Conservation (phyloP, 1,140 invertebrate genomes). For the Probaryconus sp. region DNA sequence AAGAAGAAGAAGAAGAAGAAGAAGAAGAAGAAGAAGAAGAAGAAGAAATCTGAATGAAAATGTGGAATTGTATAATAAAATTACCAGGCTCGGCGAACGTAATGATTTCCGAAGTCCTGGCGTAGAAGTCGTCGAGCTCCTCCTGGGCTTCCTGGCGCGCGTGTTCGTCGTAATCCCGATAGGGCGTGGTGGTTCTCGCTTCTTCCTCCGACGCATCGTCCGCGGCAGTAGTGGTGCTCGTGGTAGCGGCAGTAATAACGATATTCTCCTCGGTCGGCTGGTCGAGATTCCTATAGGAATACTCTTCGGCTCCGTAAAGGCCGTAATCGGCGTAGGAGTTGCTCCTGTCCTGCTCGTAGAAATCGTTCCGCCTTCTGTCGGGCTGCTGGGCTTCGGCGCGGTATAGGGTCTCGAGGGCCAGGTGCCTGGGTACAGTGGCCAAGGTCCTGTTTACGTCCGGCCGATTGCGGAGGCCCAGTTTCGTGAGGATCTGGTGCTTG, state of each 20-base stretch:
- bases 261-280: constrained; percentile 51
- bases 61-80: too few relatives aligned
- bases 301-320: constrained; percentile 69
- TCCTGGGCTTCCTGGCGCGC: constrained; percentile 68
- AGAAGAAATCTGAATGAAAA: background rate
- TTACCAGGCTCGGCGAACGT: constrained; percentile 89
- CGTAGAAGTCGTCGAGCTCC: constrained; percentile 85
- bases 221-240: constrained; percentile 45
- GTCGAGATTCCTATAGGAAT: constrained; percentile 71
- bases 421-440: constrained; percentile 80
- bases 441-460: constrained; percentile 85
- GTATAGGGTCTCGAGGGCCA: constrained; percentile 84
- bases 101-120: constrained; percentile 88
- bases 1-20: background rate
- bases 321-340: constrained; percentile 57
- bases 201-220: constrained; percentile 56
- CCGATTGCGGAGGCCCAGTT: constrained; percentile 83
- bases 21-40: background rate
- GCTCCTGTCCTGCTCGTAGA: constrained; percentile 48
- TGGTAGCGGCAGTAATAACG: constrained; percentile 35
- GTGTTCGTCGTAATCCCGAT: constrained; percentile 68
- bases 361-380: constrained; percentile 41
- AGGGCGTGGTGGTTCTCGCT: constrained; percentile 60
- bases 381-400: constrained; percentile 80
- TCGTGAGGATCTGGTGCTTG: constrained; percentile 86